Evolutionary conservation across 2,797 vertebrate genomes (phyloP).

Genomic region (Acridotheres tristis): DNA sequence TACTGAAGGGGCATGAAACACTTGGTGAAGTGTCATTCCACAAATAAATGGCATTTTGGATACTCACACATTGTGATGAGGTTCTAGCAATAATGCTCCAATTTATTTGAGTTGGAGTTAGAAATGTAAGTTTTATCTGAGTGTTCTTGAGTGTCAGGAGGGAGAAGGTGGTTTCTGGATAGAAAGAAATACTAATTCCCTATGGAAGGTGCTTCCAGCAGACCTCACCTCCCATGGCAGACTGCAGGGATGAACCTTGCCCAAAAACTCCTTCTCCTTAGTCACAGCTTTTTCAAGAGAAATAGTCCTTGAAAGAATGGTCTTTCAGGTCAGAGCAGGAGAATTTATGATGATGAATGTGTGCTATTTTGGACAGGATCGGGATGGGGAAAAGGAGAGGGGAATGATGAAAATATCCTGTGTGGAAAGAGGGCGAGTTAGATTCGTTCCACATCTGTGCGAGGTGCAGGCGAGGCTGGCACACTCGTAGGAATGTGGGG

Average conservation of each 20-base stretch:
- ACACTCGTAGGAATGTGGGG: constrained; percentile 50
- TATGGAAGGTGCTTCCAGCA: not conserved
- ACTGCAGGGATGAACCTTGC: not conserved
- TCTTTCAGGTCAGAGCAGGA: not conserved
- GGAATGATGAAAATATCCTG: constrained; percentile 19
- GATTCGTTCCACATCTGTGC: constrained; percentile 71
- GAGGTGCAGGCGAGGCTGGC: constrained; percentile 47
- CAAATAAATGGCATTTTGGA: not conserved
- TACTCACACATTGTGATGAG: rapidly evolving
- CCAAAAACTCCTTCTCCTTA: not conserved
- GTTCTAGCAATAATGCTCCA: not conserved
- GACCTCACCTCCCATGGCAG: not conserved
- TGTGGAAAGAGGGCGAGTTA: constrained; percentile 66
- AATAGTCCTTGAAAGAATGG: not conserved
- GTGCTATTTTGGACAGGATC: not conserved
- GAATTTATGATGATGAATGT: constrained; percentile 21
- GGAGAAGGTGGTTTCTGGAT: not conserved
- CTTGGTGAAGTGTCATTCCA: not conserved
- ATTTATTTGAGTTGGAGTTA: not conserved
- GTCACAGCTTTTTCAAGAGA: not conserved
- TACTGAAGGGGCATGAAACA: not conserved
- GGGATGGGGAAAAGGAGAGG: not conserved
- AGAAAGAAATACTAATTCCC: not conserved
- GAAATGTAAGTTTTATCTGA: not conserved
- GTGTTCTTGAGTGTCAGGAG: not conserved